phyloP scores from a whole-genome alignment of 2,797 vertebrate species.

The Knipowitschia caucasica region DNA sequence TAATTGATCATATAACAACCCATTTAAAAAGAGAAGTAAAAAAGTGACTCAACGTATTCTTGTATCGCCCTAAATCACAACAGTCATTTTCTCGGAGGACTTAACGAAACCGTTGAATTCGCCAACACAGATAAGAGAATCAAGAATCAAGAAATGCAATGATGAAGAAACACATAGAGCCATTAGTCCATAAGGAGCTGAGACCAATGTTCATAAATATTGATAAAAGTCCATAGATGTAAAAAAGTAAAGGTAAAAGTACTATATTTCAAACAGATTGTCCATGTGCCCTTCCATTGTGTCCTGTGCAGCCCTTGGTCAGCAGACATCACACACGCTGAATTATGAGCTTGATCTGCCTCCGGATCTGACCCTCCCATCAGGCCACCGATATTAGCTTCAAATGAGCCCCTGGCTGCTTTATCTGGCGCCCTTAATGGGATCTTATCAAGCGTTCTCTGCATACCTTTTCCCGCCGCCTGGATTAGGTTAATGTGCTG shows the following conservation, averaged over 20 bases:
- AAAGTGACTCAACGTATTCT: no score
- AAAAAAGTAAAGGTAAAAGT: neutral
- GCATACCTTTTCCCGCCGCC: constrained; percentile 42
- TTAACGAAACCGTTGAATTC: no score
- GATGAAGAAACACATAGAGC: no score
- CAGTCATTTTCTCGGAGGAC: no score
- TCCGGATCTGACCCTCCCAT: constrained; percentile 42
- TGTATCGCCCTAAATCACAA: no score
- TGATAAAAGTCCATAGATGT: no score
- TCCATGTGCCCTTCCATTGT: neutral
- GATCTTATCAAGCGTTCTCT: constrained; percentile 58
- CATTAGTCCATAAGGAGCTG: no score
- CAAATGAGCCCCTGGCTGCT: constrained; percentile 39
- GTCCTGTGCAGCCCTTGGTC: neutral
- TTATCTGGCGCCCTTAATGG: constrained; percentile 52
- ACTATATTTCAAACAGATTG: neutral
- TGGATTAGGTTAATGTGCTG: constrained; percentile 60
- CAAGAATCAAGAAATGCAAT: no score
- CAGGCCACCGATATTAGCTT: constrained; percentile 48
- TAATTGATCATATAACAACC: no score
- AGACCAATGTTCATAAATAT: no score
- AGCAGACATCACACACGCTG: constrained; percentile 13
- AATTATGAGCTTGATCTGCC: constrained; percentile 25
- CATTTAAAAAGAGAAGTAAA: no score
- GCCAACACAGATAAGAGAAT: no score